Evolutionary conservation across 2,797 vertebrate species (phyloP).

Genomic region (Champsocephalus gunnari): DNA sequence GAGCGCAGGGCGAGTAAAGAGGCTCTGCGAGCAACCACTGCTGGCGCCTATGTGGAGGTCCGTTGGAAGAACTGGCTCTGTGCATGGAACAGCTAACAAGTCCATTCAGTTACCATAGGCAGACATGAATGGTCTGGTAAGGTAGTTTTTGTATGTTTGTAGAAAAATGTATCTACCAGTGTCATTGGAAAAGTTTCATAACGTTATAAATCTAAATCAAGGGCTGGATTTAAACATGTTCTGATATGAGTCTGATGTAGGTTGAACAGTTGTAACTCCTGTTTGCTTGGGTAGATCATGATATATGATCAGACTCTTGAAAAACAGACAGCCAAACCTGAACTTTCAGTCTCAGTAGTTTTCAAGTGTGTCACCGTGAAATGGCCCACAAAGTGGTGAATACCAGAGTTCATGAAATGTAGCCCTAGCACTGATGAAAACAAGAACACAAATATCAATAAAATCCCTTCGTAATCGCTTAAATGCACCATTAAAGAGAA

Average conservation of each 20-base stretch:
- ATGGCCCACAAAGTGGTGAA: conserved; percentile 10
- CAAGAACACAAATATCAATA: conserved; percentile 2
- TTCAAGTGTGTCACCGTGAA: conserved; percentile 27
- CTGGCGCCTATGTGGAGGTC: conserved; percentile 49
- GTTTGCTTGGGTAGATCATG: not conserved
- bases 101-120: conserved; percentile 1
- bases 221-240: not conserved
- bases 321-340: not conserved
- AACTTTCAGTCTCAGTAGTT: conserved; percentile 22
- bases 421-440: conserved; percentile 12
- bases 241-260: no score
- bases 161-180: not conserved
- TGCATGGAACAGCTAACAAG: not conserved
- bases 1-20: conserved; percentile 33
- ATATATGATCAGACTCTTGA: not conserved
- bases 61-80: conserved; percentile 38
- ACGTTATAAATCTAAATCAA: not conserved
- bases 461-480: conserved; percentile 9
- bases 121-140: not conserved
- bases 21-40: conserved; percentile 35
- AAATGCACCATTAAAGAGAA: conserved; percentile 26
- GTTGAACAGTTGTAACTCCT: no score
- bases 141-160: not conserved
- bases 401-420: conserved; percentile 22
- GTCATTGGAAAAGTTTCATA: not conserved